Percentiles rank a stretch among this genome's conserved stretches.
phyloP scores from a whole-genome alignment of 2,113 vertebrate genomes.

The Puma concolor region DNA sequence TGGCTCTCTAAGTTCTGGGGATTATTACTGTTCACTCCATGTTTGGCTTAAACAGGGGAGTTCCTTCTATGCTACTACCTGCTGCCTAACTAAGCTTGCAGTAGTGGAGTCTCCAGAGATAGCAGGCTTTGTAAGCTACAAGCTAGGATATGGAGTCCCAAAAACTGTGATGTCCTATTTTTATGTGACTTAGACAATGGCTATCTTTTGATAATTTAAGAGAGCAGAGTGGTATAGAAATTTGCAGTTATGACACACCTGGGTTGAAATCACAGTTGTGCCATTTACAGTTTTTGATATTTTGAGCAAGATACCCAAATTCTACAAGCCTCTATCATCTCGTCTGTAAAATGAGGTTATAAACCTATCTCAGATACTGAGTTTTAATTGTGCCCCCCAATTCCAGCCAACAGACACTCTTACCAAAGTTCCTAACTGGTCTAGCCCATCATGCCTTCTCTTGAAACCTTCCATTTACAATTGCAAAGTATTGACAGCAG shows the following conservation, averaged over 20 bases:
- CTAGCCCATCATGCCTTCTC: neutral
- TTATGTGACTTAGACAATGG: slow-evolving; percentile 17
- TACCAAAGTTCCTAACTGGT: neutral
- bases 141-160: neutral
- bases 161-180: slow-evolving; percentile 20
- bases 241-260: slow-evolving; percentile 17
- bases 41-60: neutral
- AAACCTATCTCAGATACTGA: neutral
- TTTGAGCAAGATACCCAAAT: slow-evolving; percentile 55
- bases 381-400: slow-evolving; percentile 34
- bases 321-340: slow-evolving; percentile 6
- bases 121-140: neutral
- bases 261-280: slow-evolving; percentile 38
- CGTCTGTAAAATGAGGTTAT: slow-evolving; percentile 35
- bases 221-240: neutral
- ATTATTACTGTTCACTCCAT: slow-evolving; percentile 2
- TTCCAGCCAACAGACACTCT: neutral
- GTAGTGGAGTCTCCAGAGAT: neutral
- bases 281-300: slow-evolving; percentile 12
- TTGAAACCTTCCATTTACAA: neutral
- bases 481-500: neutral
- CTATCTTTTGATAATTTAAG: slow-evolving; percentile 58
- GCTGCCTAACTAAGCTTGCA: neutral
- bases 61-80: neutral
- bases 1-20: slow-evolving; percentile 29